A percentile compares a stretch with the other conserved stretches of the same genome.
These are phyloP conservation scores for Gasterosteus nipponicus DNA, from an alignment of 2,113 vertebrate species.

Conservation along the genomic window DNA sequence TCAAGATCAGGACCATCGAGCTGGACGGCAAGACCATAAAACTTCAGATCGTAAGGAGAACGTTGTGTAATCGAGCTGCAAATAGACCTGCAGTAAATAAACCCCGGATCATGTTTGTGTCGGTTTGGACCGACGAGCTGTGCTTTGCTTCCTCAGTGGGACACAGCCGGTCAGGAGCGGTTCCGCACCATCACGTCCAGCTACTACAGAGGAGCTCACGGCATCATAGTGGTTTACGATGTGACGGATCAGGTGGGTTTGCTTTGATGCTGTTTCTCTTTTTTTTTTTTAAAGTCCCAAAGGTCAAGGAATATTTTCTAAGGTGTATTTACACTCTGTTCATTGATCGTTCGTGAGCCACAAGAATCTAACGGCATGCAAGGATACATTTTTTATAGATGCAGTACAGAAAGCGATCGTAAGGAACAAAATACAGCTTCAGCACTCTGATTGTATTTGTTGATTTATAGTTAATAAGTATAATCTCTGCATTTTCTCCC, in stretches of 20 bases:
- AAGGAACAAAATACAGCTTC: too few species aligned
- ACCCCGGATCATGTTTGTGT: not conserved
- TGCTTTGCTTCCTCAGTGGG: slow-evolving; percentile 84
- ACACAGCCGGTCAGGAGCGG: slow-evolving; percentile 96
- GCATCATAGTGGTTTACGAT: slow-evolving; percentile 98
- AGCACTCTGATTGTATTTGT: too few species aligned
- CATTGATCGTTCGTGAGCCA: too few species aligned
- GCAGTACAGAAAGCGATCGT: too few species aligned
- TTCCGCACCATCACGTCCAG: slow-evolving; percentile 99
- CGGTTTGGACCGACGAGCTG: not conserved
- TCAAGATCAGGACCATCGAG: slow-evolving; percentile 99
- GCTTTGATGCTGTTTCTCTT: not conserved
- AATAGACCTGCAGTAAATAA: not conserved
- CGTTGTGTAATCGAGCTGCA: not conserved
- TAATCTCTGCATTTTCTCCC: too few species aligned
- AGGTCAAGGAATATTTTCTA: too few species aligned
- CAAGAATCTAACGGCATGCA: too few species aligned
- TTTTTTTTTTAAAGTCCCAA: too few species aligned
- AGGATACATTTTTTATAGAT: too few species aligned
- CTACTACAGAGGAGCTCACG: slow-evolving; percentile 98
- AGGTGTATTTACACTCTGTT: too few species aligned
- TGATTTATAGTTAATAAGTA: too few species aligned
- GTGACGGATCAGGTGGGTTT: slow-evolving; percentile 94
- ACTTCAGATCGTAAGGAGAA: slow-evolving; percentile 95
- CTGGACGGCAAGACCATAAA: slow-evolving; percentile 99